Evolutionary conservation across 2,888 invertebrate species (phyloP), one percentile per base, ranked within the genome.

Genomic region (Pemphredon lugubris): DNA sequence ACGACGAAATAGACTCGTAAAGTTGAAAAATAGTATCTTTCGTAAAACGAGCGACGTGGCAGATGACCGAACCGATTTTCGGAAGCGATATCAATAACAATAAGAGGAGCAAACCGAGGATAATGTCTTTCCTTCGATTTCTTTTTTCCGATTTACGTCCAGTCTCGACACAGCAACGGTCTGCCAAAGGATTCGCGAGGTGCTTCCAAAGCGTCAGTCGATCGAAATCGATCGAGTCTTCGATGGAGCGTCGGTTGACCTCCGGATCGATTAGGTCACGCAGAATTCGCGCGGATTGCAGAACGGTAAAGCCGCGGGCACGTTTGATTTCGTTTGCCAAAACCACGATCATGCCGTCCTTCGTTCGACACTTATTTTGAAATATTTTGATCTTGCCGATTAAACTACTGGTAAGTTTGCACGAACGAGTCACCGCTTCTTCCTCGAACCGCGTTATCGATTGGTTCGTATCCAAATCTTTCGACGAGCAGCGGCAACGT

Each of bases 291-390:
- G 34, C 40, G 7, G 50, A 64, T 16, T 63, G 55, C 6, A 63
- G 53, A n/a, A n/a, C n/a, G n/a, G n/a, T n/a, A 18, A 30, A 39
- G 23, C 53, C 57, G 4, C 39, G 44, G 7, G 11, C 45, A n/a
- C 65, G 55, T 26, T 59, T 70, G 26, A 81, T n/a, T 26, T 77
- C 77, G 26, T 81, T 69, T 2, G 75, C 64, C 21, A 82, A 34
- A 1, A 68, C 73, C 3, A 65, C 59, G 2, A 79, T 79, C 54
- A 82, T 73, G 13, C 65, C 65, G 11, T 79, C 78, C 45, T 83
- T 80, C 18, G 53, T 69, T 0, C 76, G 74, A 42, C 77, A 82
- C 18, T 75, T 77, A 6, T 34, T 53, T 34, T 80, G 77, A 13
- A 82, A 34, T 5, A 69, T 34, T 7, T 70, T 74, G 2, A 82